phyloP scores from a whole-genome alignment of 2,113 vertebrate genomes.

The Rallus limicola region DNA sequence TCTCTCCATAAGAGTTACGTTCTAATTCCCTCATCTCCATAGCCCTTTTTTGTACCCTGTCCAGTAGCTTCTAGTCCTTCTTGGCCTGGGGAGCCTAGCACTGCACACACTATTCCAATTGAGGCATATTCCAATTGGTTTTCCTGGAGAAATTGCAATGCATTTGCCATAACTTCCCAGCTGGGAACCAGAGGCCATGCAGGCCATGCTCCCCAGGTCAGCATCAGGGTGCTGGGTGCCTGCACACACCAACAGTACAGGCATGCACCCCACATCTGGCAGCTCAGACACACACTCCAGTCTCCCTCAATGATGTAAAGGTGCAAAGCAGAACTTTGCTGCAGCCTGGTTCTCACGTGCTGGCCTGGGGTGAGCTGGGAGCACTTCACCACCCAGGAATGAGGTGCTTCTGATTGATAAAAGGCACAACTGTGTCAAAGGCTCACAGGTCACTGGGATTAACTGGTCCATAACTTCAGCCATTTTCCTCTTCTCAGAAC shows the following conservation, averaged over 20 bases:
- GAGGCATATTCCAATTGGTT: background rate
- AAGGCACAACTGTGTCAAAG: background rate
- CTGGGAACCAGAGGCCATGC: accelerated
- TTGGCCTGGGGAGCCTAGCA: too few relatives aligned
- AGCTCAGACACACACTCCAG: accelerated
- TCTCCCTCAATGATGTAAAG: accelerated
- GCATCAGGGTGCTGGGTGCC: background rate
- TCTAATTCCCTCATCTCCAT: too few relatives aligned
- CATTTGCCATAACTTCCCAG: background rate
- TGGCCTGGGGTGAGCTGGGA: background rate
- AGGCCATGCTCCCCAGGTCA: accelerated
- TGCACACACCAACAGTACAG: too few relatives aligned
- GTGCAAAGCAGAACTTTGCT: background rate
- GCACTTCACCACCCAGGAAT: background rate
- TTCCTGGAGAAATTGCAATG: background rate
- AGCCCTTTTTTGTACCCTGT: too few relatives aligned
- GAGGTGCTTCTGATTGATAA: background rate
- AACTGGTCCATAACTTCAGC: background rate
- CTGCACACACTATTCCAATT: too few relatives aligned
- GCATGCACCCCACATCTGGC: too few relatives aligned
- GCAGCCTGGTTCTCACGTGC: too few relatives aligned
- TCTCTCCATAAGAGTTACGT: too few relatives aligned
- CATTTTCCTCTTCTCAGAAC: background rate
- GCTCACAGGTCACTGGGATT: background rate
- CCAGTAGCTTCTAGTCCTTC: too few relatives aligned